Percentiles rank a stretch among this genome's conserved stretches.
phyloP scores from a whole-genome alignment of 2,113 vertebrate genomes.

The Phocoena sinus region DNA sequence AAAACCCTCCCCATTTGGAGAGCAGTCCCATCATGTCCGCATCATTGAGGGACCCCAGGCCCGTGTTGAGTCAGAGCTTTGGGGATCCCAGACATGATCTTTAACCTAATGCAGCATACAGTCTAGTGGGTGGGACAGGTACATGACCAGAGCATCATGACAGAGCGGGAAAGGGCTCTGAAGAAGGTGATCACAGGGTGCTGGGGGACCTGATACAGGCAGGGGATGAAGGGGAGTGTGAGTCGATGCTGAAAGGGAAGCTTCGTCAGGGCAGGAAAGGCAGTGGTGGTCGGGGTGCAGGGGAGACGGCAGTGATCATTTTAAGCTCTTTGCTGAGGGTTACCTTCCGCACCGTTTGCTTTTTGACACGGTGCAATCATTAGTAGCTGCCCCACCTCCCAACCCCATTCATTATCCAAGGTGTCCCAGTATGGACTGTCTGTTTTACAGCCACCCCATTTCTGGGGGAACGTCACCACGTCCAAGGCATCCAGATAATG shows the following conservation, averaged over 20 bases:
- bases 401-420: background rate
- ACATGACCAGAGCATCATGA: background rate
- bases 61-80: too few relatives aligned
- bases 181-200: fast-evolving
- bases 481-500: too few relatives aligned
- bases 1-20: fast-evolving
- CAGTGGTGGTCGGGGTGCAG: background rate
- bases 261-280: background rate
- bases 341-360: fast-evolving
- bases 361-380: background rate
- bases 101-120: background rate
- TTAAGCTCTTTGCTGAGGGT: too few relatives aligned
- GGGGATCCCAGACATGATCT: too few relatives aligned
- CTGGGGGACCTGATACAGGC: background rate
- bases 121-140: fast-evolving
- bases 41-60: fast-evolving
- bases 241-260: background rate
- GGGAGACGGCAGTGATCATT: fast-evolving
- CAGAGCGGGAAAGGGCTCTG: background rate
- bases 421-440: too few relatives aligned
- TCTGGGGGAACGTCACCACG: too few relatives aligned
- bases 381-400: too few relatives aligned
- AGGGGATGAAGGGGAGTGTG: fast-evolving
- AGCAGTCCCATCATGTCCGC: too few relatives aligned
- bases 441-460: too few relatives aligned